Conservation (phyloP, 2,797 vertebrate genomes). For the Sebastes matsubarae region DNA sequence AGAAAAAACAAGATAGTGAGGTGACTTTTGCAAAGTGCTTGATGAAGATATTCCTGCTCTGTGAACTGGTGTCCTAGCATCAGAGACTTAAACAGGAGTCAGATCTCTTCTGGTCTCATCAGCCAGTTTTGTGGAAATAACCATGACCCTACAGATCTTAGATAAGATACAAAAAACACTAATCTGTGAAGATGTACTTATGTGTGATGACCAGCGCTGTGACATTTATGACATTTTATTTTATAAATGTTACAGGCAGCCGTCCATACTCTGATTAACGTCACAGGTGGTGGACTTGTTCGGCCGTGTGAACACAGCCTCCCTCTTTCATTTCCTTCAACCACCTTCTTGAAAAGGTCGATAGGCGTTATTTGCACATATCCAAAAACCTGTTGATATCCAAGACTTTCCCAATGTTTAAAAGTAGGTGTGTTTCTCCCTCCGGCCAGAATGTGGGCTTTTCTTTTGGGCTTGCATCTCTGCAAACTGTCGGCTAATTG, state of each 20-base stretch:
- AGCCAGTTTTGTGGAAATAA: neutral
- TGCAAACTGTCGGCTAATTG: no score
- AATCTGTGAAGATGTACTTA: neutral
- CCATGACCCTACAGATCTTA: neutral
- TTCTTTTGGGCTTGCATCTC: no score
- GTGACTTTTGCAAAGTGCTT: neutral
- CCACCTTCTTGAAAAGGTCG: no score
- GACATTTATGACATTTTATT: neutral
- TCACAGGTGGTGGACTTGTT: no score
- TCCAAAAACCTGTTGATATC: no score
- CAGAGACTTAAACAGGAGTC: neutral
- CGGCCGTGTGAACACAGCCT: no score
- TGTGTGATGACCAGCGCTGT: neutral
- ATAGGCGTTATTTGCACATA: no score
- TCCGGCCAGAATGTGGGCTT: no score
- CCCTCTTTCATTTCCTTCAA: no score
- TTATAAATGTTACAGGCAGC: fast-evolving
- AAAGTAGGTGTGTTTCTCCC: no score
- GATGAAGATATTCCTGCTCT: conserved; percentile 1
- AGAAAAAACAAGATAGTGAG: neutral
- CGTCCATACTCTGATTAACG: no score
- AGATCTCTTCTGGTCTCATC: neutral
- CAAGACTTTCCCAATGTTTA: no score
- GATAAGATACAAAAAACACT: neutral
- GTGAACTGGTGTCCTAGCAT: neutral